phyloP scores from a whole-genome alignment of 2,888 invertebrate genomes.

The Falcaria lacertinaria region DNA sequence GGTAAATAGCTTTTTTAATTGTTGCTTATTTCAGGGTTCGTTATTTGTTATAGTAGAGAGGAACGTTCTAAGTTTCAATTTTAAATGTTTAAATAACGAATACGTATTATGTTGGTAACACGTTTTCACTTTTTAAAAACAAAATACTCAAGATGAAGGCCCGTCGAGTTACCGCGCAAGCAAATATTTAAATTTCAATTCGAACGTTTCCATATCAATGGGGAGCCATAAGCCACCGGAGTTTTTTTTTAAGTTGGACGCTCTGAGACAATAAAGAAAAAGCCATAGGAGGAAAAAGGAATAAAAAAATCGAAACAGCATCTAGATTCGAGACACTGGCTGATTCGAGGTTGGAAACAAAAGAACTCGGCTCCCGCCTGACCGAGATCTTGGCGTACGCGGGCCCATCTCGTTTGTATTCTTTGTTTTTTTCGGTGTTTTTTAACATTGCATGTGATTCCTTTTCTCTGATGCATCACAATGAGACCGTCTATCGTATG shows the following conservation, averaged over 20 bases:
- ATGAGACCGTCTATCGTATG: slow-evolving; percentile 69
- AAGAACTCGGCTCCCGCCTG: slow-evolving; percentile 75
- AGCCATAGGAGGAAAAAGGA: slow-evolving; percentile 56
- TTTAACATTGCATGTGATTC: slow-evolving; percentile 68
- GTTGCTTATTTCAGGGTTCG: not conserved
- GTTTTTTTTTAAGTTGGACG: slow-evolving; percentile 62
- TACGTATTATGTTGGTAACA: slow-evolving; percentile 72
- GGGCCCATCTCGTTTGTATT: slow-evolving; percentile 64
- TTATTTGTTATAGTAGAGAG: too few relatives aligned
- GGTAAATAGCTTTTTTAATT: slow-evolving; percentile 3
- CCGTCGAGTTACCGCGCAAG: slow-evolving; percentile 64
- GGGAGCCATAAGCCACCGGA: slow-evolving; percentile 78
- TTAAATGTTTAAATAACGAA: slow-evolving; percentile 45
- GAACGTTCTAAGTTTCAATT: not conserved
- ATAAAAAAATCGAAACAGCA: slow-evolving; percentile 67
- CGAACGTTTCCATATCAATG: slow-evolving; percentile 78
- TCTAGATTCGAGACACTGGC: slow-evolving; percentile 78
- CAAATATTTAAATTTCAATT: slow-evolving; percentile 80
- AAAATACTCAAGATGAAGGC: slow-evolving; percentile 65
- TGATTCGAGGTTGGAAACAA: slow-evolving; percentile 77
- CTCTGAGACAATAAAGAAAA: slow-evolving; percentile 78
- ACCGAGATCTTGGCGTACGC: slow-evolving; percentile 77
- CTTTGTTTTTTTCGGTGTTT: slow-evolving; percentile 41
- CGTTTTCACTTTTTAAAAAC: slow-evolving; percentile 56
- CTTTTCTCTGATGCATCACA: slow-evolving; percentile 74